Conservation (phyloP, 2,888 invertebrate genomes). For the Entomobrya multifasciata region DNA sequence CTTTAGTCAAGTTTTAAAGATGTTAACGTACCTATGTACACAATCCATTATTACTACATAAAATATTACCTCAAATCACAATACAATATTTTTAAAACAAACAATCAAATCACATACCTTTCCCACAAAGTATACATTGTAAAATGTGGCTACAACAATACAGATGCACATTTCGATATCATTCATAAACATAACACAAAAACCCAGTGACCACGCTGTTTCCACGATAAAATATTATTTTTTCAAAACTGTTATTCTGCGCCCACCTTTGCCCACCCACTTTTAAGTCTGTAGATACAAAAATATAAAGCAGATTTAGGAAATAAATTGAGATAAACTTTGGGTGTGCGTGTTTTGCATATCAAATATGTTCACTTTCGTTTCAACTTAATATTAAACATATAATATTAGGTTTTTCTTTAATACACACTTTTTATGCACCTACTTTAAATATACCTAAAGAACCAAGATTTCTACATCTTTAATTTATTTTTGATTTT, state of each 20-base stretch:
- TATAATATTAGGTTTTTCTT: too few species aligned
- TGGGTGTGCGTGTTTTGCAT: background rate
- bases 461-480: too few species aligned
- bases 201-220: conserved; percentile 52
- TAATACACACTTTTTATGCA: too few species aligned
- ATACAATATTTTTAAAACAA: background rate
- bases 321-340: too few species aligned
- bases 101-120: background rate
- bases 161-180: too few species aligned
- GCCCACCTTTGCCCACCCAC: background rate
- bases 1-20: conserved; percentile 21
- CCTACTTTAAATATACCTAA: too few species aligned
- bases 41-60: background rate
- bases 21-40: conserved; percentile 34
- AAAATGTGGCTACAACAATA: too few species aligned
- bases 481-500: too few species aligned
- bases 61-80: background rate
- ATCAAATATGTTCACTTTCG: background rate
- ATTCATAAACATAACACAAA: conserved; percentile 33
- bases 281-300: background rate
- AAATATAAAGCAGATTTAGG: background rate
- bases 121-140: too few species aligned
- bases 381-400: too few species aligned
- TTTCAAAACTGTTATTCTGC: background rate
- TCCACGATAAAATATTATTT: conserved; percentile 9